Percentiles rank a stretch among this genome's conserved stretches.
Evolutionary conservation across 1,140 invertebrate genomes (phyloP).

Genomic region (Ceratitis capitata): DNA sequence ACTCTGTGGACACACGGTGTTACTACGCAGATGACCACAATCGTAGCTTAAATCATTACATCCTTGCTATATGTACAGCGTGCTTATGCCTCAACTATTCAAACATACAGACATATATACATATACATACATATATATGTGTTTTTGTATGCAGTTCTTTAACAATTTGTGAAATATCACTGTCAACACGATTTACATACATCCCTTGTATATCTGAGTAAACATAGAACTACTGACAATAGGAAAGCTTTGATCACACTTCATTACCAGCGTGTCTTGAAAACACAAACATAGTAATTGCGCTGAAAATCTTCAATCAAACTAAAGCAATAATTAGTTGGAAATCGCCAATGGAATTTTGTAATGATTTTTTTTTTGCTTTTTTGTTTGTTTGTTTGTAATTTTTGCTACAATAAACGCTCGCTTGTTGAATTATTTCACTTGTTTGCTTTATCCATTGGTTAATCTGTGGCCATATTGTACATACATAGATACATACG

Average conservation of each 20-base stretch:
- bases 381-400: not conserved
- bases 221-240: not conserved
- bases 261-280: too few species aligned
- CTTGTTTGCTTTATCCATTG: not conserved
- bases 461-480: conserved; percentile 25
- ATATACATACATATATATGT: too few species aligned
- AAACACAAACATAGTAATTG: too few species aligned
- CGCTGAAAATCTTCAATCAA: not conserved
- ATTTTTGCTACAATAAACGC: too few species aligned
- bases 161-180: not conserved
- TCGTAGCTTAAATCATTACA: too few species aligned
- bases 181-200: too few species aligned
- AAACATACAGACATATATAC: too few species aligned
- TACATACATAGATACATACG: not conserved
- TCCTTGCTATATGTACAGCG: too few species aligned
- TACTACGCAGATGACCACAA: too few species aligned
- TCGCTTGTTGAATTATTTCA: not conserved
- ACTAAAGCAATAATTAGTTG: not conserved
- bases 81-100: too few species aligned
- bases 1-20: too few species aligned
- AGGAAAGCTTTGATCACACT: not conserved
- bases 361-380: not conserved
- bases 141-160: too few species aligned
- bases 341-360: not conserved
- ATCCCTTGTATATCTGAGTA: not conserved